Base-by-base conservation (phyloP, 1,140 invertebrate species). In the Myzus persicae region DNA sequence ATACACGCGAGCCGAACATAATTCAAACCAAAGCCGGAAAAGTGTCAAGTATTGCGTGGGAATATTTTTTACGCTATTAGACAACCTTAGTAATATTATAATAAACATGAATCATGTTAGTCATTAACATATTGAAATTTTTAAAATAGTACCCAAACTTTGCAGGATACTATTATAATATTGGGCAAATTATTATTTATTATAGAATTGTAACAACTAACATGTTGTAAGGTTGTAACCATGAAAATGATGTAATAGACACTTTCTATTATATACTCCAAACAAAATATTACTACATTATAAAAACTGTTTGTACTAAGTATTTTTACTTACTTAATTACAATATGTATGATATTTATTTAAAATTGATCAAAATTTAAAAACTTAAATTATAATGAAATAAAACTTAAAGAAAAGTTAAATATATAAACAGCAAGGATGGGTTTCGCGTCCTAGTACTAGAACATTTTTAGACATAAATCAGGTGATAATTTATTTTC, bases 31-130 rank as follows among this genome's bases (percentile, higher is more conserved):
- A 84, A 84, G 44, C 91, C 91, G 36, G 76, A 84, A 93, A 93
- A 82, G 46, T 51, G 76, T 91, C 90, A 81, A 82, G 81, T 93
- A 93, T 93, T 46, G 76, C 91, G 91, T 93, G 91, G 91, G 91
- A 93, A 93, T 51, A 93, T 82, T 48, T 84, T 91, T 76, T 81
- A 59, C 48, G 36, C 88, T 40, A 90, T 54, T 87, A 90, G 88
- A 90, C 89, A 90, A 38, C 51, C 38, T 90, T 42, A 40, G 51
- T 24, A 20, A 42, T 67, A 67, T 59, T n/a, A 59, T 89, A 51
- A 59, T 90, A 42, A 59, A 90, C 14, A 90, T 51, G 48, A 90
- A 90, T 59, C 89, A 59, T 54, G 51, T 59, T n/a, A 40, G 89
- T 90, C 36, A 90, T 90, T 90, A 90, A 20, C 89, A 90, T 90